Conservation (phyloP, 92 coral and sea anemone genomes). For the Epizoanthus ramosus region DNA sequence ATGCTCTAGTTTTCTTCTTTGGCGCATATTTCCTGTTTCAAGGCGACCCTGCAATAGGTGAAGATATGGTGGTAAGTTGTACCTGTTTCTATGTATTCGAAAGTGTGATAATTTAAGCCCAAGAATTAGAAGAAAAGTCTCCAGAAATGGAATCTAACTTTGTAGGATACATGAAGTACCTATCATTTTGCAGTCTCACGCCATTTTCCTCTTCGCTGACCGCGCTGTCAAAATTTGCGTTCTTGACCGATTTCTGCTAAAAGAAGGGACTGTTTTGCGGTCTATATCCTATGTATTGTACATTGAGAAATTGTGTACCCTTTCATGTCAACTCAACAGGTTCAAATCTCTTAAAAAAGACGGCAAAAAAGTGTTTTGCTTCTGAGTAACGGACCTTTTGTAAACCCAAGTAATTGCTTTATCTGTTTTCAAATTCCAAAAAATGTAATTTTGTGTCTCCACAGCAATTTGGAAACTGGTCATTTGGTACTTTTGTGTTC, state of each 20-base stretch:
- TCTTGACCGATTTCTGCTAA: too few species aligned
- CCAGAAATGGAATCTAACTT: too few species aligned
- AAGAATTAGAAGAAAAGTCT: too few species aligned
- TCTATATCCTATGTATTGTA: neutral
- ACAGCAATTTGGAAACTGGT: slow-evolving; percentile 92
- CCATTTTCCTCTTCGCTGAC: too few species aligned
- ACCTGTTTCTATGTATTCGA: neutral
- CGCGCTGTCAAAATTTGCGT: too few species aligned
- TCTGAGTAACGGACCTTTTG: neutral
- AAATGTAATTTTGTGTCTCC: neutral
- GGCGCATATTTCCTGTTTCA: slow-evolving; percentile 79
- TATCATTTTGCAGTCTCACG: too few species aligned
- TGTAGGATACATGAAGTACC: too few species aligned
- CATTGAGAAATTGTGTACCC: neutral
- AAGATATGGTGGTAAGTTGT: slow-evolving; percentile 47
- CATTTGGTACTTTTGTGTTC: slow-evolving; percentile 88
- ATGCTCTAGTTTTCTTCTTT: slow-evolving; percentile 80
- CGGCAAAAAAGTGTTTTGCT: too few species aligned
- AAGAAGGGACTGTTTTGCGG: too few species aligned
- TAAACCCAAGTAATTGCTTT: neutral
- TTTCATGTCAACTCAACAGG: neutral
- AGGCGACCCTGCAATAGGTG: slow-evolving; percentile 60
- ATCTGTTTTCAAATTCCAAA: neutral
- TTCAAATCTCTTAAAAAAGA: neutral
- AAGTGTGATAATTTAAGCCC: neutral